These are phyloP conservation scores for Netelia melanura DNA, from an alignment of 2,888 invertebrate genomes.

Conservation along the genomic window DNA sequence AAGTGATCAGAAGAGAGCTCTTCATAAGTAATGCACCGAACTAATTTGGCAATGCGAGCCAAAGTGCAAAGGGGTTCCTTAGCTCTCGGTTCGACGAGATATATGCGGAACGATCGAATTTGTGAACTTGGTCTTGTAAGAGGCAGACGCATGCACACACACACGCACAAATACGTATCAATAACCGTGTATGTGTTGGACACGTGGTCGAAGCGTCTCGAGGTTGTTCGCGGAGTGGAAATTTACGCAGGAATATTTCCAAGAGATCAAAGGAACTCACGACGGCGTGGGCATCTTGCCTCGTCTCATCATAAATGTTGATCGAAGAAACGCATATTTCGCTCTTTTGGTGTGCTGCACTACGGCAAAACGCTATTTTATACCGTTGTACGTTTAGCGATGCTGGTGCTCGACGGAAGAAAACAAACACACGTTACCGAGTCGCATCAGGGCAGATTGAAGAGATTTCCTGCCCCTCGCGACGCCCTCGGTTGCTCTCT, in stretches of 20 bases:
- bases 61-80: not conserved
- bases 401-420: constrained; percentile 75
- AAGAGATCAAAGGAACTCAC: constrained; percentile 60
- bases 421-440: constrained; percentile 83
- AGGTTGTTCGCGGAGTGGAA: constrained; percentile 50
- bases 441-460: constrained; percentile 83
- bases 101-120: not conserved
- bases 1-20: constrained; percentile 6
- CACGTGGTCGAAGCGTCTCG: constrained; percentile 27
- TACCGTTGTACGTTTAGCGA: constrained; percentile 45
- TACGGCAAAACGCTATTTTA: constrained; percentile 30
- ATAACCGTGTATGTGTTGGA: constrained; percentile 10
- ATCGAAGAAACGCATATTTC: constrained; percentile 21
- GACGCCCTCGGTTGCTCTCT: constrained; percentile 69
- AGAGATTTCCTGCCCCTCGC: constrained; percentile 83
- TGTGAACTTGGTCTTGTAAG: not conserved
- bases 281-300: constrained; percentile 51
- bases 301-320: constrained; percentile 12
- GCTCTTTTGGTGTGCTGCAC: constrained; percentile 10
- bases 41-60: not conserved
- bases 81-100: not conserved
- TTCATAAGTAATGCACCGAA: not conserved
- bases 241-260: constrained; percentile 56
- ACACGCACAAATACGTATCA: not conserved
- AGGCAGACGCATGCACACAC: not conserved